Evolutionary conservation across 2,888 invertebrate species (phyloP).

Genomic region (Xanthia togata): DNA sequence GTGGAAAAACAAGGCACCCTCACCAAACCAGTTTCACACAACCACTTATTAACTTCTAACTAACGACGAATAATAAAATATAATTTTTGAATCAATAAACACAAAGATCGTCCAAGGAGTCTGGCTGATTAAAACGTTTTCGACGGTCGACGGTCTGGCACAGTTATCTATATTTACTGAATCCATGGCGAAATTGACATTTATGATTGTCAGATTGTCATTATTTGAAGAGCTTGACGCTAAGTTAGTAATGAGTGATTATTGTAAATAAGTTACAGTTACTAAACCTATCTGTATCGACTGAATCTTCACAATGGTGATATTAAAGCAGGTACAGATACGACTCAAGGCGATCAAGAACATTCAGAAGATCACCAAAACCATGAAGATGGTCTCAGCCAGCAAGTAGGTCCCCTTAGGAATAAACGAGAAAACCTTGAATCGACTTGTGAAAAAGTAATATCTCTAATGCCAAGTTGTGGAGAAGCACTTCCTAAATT

Average conservation of each 20-base stretch:
- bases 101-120: slow-evolving; percentile 20
- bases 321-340: slow-evolving; percentile 93
- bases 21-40: slow-evolving; percentile 17
- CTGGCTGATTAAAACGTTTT: background rate
- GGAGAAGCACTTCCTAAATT: background rate
- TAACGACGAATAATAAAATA: background rate
- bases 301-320: slow-evolving; percentile 90
- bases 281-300: background rate
- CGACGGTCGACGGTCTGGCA: background rate
- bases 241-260: background rate
- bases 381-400: slow-evolving; percentile 95
- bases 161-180: background rate
- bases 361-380: slow-evolving; percentile 96
- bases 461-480: background rate
- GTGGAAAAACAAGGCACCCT: background rate
- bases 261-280: slow-evolving; percentile 13
- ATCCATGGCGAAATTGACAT: slow-evolving; percentile 31
- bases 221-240: background rate
- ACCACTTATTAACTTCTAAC: background rate
- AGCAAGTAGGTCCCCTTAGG: slow-evolving; percentile 85
- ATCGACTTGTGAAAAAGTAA: background rate
- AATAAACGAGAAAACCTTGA: background rate
- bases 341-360: slow-evolving; percentile 95
- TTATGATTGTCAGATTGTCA: slow-evolving; percentile 24
- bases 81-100: background rate